These are phyloP conservation scores for Calidris pugnax DNA, from an alignment of 2,113 vertebrate species.

Conservation along the genomic window DNA sequence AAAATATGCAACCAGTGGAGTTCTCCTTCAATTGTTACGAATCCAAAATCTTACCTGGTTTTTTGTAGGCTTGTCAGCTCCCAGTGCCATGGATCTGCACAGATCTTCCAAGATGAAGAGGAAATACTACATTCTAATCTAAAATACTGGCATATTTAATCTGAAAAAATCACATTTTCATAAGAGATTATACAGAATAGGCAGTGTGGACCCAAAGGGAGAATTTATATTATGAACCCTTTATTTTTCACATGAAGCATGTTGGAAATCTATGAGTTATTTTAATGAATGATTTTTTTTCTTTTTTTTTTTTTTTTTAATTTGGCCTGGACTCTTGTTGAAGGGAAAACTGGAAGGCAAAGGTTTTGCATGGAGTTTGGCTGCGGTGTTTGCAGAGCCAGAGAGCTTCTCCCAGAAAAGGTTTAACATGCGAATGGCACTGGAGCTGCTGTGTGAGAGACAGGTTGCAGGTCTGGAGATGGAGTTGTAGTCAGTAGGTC, in stretches of 20 bases:
- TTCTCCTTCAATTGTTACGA: not conserved
- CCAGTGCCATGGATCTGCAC: not conserved
- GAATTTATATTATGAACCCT: not conserved
- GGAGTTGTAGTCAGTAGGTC: rapidly evolving
- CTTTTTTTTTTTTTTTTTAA: not conserved
- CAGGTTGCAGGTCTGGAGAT: not conserved
- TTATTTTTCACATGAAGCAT: not conserved
- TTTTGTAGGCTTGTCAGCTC: not conserved
- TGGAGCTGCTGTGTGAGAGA: not conserved
- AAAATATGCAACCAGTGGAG: not conserved
- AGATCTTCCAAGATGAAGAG: not conserved
- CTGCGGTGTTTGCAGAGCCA: not conserved
- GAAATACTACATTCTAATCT: not conserved
- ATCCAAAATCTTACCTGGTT: not conserved
- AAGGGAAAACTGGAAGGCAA: not conserved
- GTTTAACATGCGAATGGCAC: not conserved
- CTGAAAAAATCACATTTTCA: not conserved
- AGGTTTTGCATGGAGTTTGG: not conserved
- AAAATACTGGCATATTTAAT: not conserved
- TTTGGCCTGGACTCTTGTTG: not conserved
- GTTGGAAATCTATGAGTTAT: not conserved
- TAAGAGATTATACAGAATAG: not conserved
- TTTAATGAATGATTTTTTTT: not conserved
- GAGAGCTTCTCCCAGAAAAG: not conserved
- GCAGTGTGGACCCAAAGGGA: not conserved